A percentile compares a stretch with the other conserved stretches of the same genome.
Conservation (phyloP, 53 echinoderm and acorn worm species). For the Astropecten irregularis region DNA sequence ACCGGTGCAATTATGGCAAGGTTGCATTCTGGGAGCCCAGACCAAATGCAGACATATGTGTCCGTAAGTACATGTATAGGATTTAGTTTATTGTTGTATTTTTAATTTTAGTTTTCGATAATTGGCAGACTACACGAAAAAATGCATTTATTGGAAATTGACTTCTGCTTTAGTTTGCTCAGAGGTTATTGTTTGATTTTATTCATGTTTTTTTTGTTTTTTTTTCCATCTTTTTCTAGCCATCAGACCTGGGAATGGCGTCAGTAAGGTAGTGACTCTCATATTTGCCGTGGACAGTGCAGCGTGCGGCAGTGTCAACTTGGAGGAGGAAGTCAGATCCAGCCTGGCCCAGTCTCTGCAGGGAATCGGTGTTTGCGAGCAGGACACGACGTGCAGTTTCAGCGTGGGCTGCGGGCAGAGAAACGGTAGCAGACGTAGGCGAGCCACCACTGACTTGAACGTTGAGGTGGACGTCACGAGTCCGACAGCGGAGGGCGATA, state of each 20-base stretch:
- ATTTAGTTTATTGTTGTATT: no score
- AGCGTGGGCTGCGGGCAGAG: neutral
- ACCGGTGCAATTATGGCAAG: neutral
- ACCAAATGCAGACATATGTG: constrained; percentile 36
- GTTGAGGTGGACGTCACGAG: constrained; percentile 63
- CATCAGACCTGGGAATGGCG: constrained; percentile 28
- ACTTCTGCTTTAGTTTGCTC: no score
- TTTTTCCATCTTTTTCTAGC: neutral
- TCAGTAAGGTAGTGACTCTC: constrained; percentile 8
- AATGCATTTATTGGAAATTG: no score
- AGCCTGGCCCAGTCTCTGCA: constrained; percentile 33
- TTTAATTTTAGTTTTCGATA: no score
- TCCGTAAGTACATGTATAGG: constrained; percentile 3
- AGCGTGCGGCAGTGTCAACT: neutral
- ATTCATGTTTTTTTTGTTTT: no score
- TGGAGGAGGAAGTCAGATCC: neutral
- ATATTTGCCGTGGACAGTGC: neutral
- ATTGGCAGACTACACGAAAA: no score
- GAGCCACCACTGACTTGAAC: constrained; percentile 36
- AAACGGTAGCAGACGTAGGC: constrained; percentile 1
- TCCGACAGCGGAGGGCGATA: neutral
- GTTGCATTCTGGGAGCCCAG: constrained; percentile 6
- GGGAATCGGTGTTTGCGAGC: constrained; percentile 2
- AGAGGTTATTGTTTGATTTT: no score
- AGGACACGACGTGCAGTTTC: neutral